Conservation (phyloP, 2,888 invertebrate genomes). For the Trachelus stipa region DNA sequence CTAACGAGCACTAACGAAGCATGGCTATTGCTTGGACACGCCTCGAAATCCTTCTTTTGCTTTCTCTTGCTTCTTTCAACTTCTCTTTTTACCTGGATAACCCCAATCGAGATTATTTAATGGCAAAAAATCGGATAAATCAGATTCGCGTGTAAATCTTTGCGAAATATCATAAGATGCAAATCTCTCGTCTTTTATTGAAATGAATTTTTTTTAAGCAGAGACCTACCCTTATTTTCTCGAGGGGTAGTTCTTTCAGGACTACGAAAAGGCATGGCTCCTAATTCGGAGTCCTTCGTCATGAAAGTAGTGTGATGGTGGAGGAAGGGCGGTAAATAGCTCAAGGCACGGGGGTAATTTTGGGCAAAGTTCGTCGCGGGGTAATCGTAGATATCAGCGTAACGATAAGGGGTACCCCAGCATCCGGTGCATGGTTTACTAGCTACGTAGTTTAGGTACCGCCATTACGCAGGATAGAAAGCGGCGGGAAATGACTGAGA, state of each 20-base stretch:
- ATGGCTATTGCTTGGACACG: not conserved
- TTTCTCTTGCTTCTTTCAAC: not conserved
- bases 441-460: constrained; percentile 3
- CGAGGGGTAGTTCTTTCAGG: not conserved
- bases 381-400: not conserved
- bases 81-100: not conserved
- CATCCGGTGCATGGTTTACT: constrained; percentile 8
- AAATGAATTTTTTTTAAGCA: not conserved
- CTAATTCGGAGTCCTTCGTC: not conserved
- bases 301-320: not conserved
- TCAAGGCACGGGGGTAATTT: not conserved
- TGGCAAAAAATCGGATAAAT: not conserved
- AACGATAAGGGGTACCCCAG: constrained; percentile 1
- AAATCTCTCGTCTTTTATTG: not conserved
- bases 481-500: not conserved
- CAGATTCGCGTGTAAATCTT: not conserved
- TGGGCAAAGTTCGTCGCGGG: not conserved
- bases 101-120: not conserved
- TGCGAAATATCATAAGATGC: no score
- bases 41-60: not conserved
- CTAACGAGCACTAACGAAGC: not conserved
- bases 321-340: not conserved
- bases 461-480: not conserved
- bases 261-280: not conserved
- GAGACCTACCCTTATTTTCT: not conserved